Base-by-base conservation (phyloP, 1,140 invertebrate species). In the Nylanderia fulva region DNA sequence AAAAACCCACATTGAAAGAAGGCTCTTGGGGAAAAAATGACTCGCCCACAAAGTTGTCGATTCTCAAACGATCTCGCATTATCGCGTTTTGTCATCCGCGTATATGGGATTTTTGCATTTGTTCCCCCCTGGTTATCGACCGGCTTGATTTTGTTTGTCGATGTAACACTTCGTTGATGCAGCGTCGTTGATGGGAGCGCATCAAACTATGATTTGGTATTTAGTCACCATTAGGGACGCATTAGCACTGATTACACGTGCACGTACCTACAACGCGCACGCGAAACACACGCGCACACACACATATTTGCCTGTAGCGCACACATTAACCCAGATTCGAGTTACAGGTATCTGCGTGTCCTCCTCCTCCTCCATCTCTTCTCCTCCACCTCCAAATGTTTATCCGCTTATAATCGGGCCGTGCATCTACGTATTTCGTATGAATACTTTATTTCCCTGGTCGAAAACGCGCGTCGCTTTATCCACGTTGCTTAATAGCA, bases 161-260 rank as follows among this genome's bases (percentile, higher is more conserved):
- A 80, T 84, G 88, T 90, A 90, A 90, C 86, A 85, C 89, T 88
- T 86, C 88, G 88, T 69, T 87, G 88, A 87, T 87, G 88, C 85
- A 89, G 76, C 88, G 71, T 75, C 84, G 89, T 88, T 90, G 89
- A 90, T 90, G 89, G 88, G 84, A 86, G 84, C 84, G 88, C 92
- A 93, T 94, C 92, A 92, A 93, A 93, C 91, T 93, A 91, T 93
- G 93, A 93, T 93, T 93, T 93, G 91, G 92, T 94, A 93, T 94
- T 94, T 94, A 93, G 93, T 93, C 93, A 93, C 92, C 93, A 94
- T 94, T 93, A 94, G 93, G 91, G 93, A 91, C 92, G 92, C 92
- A 93, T 93, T 93, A 93, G 90, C 93, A 92, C 90, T 93, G 93
- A 93, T 93, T 93, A 94, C 92, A 92, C 88, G 90, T 90, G 90